Percentiles rank a stretch among this genome's conserved stretches.
Conservation (phyloP, 2,113 vertebrate species). For the Semicossyphus pulcher region DNA sequence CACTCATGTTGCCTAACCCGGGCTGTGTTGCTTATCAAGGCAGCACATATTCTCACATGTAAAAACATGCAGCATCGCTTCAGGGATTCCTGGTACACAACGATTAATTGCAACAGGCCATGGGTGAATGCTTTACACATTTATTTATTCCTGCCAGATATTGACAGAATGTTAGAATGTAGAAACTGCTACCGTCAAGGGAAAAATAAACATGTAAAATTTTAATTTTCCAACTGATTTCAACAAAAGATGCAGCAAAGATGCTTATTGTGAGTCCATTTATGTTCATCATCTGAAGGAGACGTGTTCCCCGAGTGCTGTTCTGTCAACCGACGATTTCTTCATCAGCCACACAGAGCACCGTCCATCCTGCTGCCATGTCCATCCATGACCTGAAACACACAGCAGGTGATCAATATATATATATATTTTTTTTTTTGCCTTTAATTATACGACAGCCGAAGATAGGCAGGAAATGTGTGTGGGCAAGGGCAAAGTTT, state of each 20-base stretch:
- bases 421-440: too few relatives aligned
- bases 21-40: conserved; percentile 26
- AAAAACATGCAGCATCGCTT: conserved; percentile 25
- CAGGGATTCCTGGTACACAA: conserved; percentile 18
- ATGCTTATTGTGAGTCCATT: not conserved
- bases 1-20: not conserved
- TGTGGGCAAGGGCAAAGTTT: too few relatives aligned
- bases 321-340: conserved; percentile 1
- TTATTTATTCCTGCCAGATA: conserved; percentile 40
- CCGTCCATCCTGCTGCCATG: not conserved
- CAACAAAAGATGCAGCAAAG: not conserved
- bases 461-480: too few relatives aligned
- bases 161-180: conserved; percentile 9
- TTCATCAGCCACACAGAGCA: not conserved
- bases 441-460: too few relatives aligned
- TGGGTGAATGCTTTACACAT: conserved; percentile 28
- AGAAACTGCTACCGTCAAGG: not conserved
- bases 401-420: conserved; percentile 33
- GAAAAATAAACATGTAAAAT: not conserved
- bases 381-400: conserved; percentile 59
- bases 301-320: not conserved
- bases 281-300: not conserved
- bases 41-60: conserved; percentile 15
- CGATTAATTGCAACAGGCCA: conserved; percentile 34
- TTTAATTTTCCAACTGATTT: conserved; percentile 20